These are phyloP conservation scores for Phortica variegata DNA, from an alignment of 1,140 invertebrate species.

Conservation along the genomic window DNA sequence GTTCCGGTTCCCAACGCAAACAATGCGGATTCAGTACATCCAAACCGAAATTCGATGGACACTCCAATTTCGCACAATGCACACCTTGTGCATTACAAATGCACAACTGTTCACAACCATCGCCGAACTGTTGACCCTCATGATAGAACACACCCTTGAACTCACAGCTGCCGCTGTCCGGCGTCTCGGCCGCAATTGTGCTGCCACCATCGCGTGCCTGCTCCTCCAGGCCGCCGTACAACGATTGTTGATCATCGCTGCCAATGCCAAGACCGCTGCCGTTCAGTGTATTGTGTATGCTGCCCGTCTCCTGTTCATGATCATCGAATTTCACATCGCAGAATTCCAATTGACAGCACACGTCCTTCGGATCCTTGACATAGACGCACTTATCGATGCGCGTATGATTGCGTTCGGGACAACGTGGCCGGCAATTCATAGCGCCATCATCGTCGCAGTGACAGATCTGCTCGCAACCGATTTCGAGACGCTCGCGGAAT, in stretches of 20 bases:
- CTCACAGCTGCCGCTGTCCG: constrained; percentile 19
- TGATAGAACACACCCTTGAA: constrained; percentile 42
- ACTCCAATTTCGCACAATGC: constrained; percentile 77
- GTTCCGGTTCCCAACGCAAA: constrained; percentile 79
- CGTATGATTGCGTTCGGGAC: constrained; percentile 48
- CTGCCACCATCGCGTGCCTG: constrained; percentile 41
- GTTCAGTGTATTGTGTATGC: constrained; percentile 26
- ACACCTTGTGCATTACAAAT: constrained; percentile 66
- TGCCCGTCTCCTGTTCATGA: constrained; percentile 61
- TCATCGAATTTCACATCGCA: constrained; percentile 78
- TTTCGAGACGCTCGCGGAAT: constrained; percentile 71
- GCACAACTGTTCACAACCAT: constrained; percentile 73
- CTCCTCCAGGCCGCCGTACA: constrained; percentile 25
- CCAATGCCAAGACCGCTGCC: constrained; percentile 29
- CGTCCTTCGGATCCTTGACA: constrained; percentile 73
- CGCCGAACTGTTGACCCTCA: constrained; percentile 69
- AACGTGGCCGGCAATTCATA: constrained; percentile 49
- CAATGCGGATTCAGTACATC: constrained; percentile 81
- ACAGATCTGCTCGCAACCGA: constrained; percentile 77
- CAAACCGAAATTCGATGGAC: constrained; percentile 78
- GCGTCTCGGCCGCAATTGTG: background rate
- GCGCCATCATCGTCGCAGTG: constrained; percentile 70
- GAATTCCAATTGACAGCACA: constrained; percentile 79
- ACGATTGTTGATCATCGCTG: constrained; percentile 23
- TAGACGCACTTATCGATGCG: constrained; percentile 68